phyloP scores from a whole-genome alignment of 92 coral and sea anemone genomes.

The Phenganax marumi region DNA sequence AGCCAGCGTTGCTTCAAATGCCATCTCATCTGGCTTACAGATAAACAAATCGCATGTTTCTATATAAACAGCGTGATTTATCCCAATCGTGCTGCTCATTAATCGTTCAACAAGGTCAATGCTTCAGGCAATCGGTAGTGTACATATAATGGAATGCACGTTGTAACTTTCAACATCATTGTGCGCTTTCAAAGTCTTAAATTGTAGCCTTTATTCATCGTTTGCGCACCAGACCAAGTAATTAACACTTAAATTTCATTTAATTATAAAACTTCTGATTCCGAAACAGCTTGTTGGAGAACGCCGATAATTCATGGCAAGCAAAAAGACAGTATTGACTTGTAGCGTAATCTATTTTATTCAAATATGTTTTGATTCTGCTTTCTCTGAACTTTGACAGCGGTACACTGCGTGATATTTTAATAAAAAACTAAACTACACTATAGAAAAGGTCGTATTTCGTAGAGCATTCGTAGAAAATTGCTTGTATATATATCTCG shows the following conservation, averaged over 20 bases:
- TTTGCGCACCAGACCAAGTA: too few relatives aligned
- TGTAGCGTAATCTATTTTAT: not conserved
- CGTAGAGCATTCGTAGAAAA: slow-evolving; percentile 58
- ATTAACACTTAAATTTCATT: too few relatives aligned
- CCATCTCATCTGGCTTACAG: not conserved
- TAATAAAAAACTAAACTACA: slow-evolving; percentile 91
- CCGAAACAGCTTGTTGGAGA: too few relatives aligned
- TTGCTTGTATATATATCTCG: not conserved
- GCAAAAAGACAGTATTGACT: not conserved
- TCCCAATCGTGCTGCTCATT: not conserved
- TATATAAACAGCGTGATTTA: slow-evolving; percentile 23
- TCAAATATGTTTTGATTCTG: slow-evolving; percentile 24
- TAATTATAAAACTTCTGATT: too few relatives aligned
- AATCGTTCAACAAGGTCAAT: not conserved
- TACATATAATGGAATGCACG: too few relatives aligned
- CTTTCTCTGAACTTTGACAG: slow-evolving; percentile 11
- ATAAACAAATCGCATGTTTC: not conserved
- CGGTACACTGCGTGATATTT: slow-evolving; percentile 32
- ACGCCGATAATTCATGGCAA: too few relatives aligned
- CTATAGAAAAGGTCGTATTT: slow-evolving; percentile 69
- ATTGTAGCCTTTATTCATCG: too few relatives aligned
- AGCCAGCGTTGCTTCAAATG: too few relatives aligned
- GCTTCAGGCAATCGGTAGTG: not conserved
- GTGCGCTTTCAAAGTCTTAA: too few relatives aligned
- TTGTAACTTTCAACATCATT: too few relatives aligned